These are phyloP conservation scores for Galerucella nymphaeae DNA, from an alignment of 2,888 invertebrate species.

Conservation along the genomic window DNA sequence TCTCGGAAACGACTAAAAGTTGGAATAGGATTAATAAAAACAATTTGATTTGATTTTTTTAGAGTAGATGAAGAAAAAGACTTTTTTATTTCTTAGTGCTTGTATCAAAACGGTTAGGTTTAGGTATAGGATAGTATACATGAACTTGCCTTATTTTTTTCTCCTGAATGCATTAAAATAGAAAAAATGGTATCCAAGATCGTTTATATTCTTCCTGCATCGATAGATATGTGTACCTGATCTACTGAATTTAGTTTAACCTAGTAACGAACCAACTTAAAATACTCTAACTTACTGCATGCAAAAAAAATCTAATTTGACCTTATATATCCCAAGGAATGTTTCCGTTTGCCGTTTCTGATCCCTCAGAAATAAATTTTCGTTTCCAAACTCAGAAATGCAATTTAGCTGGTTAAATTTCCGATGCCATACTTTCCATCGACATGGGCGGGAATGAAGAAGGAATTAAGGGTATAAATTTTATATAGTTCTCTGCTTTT, in stretches of 20 bases:
- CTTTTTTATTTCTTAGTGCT: too few species aligned
- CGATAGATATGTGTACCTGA: constrained; percentile 19
- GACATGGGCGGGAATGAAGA: not conserved
- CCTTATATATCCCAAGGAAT: constrained; percentile 27
- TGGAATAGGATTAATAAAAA: too few species aligned
- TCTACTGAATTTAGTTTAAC: constrained; percentile 18
- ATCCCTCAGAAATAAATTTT: constrained; percentile 40
- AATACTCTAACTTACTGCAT: constrained; percentile 24
- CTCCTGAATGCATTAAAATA: too few species aligned
- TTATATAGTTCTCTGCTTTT: not conserved
- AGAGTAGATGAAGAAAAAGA: too few species aligned
- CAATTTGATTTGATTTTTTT: too few species aligned
- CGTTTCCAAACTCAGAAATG: constrained; percentile 39
- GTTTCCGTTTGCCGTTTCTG: constrained; percentile 29
- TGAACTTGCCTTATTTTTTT: too few species aligned
- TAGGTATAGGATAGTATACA: too few species aligned
- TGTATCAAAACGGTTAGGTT: too few species aligned
- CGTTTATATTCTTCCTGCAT: constrained; percentile 17
- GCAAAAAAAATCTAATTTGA: constrained; percentile 37
- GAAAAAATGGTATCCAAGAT: too few species aligned
- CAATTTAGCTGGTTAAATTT: constrained; percentile 41
- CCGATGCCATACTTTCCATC: constrained; percentile 29
- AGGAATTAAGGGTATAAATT: not conserved
- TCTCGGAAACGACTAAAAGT: too few species aligned
- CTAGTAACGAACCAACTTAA: constrained; percentile 27